phyloP scores from a whole-genome alignment of 1,140 invertebrate species.

The Caenorhabditis latens region DNA sequence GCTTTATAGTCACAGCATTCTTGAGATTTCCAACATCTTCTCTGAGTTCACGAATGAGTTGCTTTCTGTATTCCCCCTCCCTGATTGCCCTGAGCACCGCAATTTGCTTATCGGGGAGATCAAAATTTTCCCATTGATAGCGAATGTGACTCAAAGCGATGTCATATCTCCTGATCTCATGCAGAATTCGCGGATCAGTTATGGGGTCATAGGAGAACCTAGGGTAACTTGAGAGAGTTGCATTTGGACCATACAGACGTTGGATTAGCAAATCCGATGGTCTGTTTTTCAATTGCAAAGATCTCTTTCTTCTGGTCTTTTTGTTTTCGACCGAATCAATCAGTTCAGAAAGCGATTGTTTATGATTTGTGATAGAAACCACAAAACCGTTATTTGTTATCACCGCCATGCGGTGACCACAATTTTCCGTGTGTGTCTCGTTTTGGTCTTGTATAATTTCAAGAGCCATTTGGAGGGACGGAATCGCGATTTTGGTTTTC shows the following conservation, averaged over 20 bases:
- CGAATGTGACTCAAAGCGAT: not conserved
- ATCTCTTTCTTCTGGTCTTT: not conserved
- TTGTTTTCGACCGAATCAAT: not conserved
- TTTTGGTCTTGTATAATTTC: not conserved
- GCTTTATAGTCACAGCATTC: not conserved
- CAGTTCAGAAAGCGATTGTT: not conserved
- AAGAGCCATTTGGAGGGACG: not conserved
- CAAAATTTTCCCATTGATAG: conserved; percentile 1
- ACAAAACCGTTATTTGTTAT: not conserved
- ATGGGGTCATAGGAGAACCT: not conserved
- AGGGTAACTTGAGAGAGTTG: not conserved
- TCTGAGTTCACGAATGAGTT: not conserved
- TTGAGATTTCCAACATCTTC: not conserved
- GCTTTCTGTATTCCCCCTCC: not conserved
- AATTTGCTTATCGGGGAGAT: not conserved
- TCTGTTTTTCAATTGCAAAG: not conserved
- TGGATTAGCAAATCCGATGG: not conserved
- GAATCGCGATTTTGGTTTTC: not conserved
- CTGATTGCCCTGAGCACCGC: not conserved
- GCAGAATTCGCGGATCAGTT: not conserved
- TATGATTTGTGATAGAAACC: not conserved
- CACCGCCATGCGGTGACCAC: not conserved
- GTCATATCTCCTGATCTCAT: not conserved
- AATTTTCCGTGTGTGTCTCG: not conserved
- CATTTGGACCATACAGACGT: not conserved